These are phyloP conservation scores for Petrolisthes manimaculis DNA, from an alignment of 2,888 invertebrate species.

Conservation along the genomic window DNA sequence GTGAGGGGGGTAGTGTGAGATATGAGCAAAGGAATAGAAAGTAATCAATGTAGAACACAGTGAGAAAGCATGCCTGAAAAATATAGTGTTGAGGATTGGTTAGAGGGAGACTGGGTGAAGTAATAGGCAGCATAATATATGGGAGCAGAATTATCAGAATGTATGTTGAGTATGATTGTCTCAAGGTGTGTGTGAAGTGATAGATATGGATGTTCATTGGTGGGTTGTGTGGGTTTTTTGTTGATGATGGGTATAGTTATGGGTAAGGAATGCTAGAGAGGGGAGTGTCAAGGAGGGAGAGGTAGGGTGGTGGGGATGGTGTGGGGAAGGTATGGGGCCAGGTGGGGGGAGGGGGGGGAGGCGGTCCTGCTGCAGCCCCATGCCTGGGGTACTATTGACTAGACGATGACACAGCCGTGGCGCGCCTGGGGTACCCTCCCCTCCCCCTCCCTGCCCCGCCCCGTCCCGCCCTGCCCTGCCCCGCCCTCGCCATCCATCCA, in stretches of 20 bases:
- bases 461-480: background rate
- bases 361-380: slow-evolving; percentile 50
- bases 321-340: background rate
- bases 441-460: background rate
- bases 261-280: background rate
- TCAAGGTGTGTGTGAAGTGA: too few species aligned
- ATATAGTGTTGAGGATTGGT: too few species aligned
- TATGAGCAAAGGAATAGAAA: background rate
- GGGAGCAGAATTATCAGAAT: too few species aligned
- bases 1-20: background rate
- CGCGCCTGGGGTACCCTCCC: slow-evolving; percentile 18
- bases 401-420: slow-evolving; percentile 42
- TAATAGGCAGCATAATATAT: too few species aligned
- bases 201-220: too few species aligned
- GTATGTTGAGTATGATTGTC: too few species aligned
- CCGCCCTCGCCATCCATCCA: background rate
- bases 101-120: too few species aligned
- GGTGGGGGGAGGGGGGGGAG: background rate
- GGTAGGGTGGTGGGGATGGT: background rate
- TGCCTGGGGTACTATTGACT: slow-evolving; percentile 44
- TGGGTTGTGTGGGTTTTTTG: too few species aligned
- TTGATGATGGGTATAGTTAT: too few species aligned
- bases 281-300: background rate
- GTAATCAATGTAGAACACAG: too few species aligned
- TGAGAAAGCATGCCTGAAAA: too few species aligned